Conservation (phyloP, 2,113 vertebrate species). For the Coturnix japonica region DNA sequence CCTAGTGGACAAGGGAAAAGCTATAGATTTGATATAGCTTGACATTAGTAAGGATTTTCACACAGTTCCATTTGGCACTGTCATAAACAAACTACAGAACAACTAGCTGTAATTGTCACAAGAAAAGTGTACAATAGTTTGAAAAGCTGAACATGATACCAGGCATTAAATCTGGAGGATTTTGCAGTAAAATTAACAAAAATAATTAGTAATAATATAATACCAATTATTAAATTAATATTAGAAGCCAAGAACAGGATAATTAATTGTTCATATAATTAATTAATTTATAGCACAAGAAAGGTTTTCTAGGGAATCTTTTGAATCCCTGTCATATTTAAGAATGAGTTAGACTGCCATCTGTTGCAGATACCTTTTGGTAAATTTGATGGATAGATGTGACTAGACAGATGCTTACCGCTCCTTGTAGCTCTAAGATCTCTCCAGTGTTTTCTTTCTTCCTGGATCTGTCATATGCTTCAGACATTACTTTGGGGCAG, state of each 20-base stretch:
- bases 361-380: not conserved
- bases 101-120: not conserved
- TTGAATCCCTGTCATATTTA: not conserved
- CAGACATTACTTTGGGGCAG: not conserved
- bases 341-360: not conserved
- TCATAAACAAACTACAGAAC: not conserved
- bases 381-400: not conserved
- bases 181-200: conserved; percentile 1
- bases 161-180: not conserved
- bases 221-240: not conserved
- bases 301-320: not conserved
- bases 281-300: not conserved
- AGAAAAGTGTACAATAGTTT: not conserved
- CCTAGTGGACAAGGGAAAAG: conserved; percentile 39
- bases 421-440: not conserved
- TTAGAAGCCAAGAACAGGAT: not conserved
- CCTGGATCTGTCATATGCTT: not conserved
- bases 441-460: not conserved
- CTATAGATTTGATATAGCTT: conserved; percentile 49
- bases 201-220: not conserved
- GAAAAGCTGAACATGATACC: not conserved
- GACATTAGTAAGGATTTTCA: conserved; percentile 49
- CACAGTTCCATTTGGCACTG: conserved; percentile 43
- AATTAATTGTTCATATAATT: conserved; percentile 27
- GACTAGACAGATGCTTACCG: not conserved